These are phyloP conservation scores for Maccullochella peelii DNA, from an alignment of 2,113 vertebrate genomes.

Conservation along the genomic window DNA sequence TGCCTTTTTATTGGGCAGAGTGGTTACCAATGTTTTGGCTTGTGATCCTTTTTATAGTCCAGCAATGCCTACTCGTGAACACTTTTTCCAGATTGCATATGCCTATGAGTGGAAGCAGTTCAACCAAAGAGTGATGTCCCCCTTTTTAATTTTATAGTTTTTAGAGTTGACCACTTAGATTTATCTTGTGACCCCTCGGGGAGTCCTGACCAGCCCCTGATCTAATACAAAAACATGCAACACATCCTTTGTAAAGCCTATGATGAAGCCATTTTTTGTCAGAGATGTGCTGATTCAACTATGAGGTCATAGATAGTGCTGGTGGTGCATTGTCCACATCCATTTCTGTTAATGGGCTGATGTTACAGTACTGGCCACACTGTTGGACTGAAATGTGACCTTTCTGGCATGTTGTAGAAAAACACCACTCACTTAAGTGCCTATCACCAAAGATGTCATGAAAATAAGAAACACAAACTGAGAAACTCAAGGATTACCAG, in stretches of 20 bases:
- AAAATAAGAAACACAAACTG: not conserved
- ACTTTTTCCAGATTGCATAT: no score
- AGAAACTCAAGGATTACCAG: not conserved
- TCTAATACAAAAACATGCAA: not conserved
- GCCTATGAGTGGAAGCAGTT: not conserved
- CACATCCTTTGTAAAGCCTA: not conserved
- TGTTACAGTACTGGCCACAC: not conserved
- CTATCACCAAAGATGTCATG: conserved; percentile 10
- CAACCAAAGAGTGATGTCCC: not conserved
- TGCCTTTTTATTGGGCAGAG: not conserved
- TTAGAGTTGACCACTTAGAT: not conserved
- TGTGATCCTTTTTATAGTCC: not conserved
- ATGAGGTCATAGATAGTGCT: not conserved
- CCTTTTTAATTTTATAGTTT: not conserved
- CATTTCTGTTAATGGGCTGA: not conserved
- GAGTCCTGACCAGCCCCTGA: not conserved
- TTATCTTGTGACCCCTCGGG: not conserved
- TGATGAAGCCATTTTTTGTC: not conserved
- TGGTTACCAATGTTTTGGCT: not conserved
- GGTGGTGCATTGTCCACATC: not conserved
- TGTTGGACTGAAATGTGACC: conserved; percentile 7
- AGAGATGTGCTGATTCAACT: not conserved
- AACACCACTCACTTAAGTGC: not conserved
- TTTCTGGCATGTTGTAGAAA: not conserved
- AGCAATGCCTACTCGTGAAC: not conserved